Percentiles rank a stretch among this genome's conserved stretches.
These are phyloP conservation scores for Vandiemenella viatica DNA, from an alignment of 2,888 invertebrate genomes.

Conservation along the genomic window DNA sequence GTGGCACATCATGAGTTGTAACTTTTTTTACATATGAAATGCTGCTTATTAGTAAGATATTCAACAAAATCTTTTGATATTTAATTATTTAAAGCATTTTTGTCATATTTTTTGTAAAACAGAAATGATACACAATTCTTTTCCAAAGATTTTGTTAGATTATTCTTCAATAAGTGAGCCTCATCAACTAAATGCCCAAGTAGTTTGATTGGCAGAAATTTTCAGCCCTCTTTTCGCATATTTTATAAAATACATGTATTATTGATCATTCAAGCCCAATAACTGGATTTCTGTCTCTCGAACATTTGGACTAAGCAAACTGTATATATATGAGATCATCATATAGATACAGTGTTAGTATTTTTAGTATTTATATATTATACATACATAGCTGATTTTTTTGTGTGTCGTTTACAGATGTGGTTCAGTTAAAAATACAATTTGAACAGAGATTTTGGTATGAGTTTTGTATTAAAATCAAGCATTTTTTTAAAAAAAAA, in stretches of 20 bases:
- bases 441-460: background rate
- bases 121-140: background rate
- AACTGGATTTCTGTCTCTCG: conserved; percentile 31
- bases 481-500: background rate
- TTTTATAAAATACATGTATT: conserved; percentile 7
- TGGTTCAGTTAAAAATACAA: background rate
- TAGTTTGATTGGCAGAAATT: conserved; percentile 16
- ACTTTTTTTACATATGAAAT: background rate
- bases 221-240: conserved; percentile 3
- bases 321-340: conserved; percentile 9
- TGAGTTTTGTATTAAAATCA: background rate
- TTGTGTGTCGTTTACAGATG: background rate
- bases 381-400: conserved; percentile 14
- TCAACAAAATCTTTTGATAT: too few relatives aligned
- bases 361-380: conserved; percentile 13
- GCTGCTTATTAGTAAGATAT: background rate
- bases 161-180: background rate
- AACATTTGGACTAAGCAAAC: conserved; percentile 28
- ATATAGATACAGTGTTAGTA: conserved; percentile 7
- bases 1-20: background rate
- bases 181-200: conserved; percentile 10
- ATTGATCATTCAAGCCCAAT: conserved; percentile 3
- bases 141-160: background rate
- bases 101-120: background rate
- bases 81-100: too few relatives aligned